A percentile compares a stretch with the other conserved stretches of the same genome.
These are phyloP conservation scores for Macrotis lagotis DNA, from an alignment of 2,113 vertebrate species.

Conservation along the genomic window DNA sequence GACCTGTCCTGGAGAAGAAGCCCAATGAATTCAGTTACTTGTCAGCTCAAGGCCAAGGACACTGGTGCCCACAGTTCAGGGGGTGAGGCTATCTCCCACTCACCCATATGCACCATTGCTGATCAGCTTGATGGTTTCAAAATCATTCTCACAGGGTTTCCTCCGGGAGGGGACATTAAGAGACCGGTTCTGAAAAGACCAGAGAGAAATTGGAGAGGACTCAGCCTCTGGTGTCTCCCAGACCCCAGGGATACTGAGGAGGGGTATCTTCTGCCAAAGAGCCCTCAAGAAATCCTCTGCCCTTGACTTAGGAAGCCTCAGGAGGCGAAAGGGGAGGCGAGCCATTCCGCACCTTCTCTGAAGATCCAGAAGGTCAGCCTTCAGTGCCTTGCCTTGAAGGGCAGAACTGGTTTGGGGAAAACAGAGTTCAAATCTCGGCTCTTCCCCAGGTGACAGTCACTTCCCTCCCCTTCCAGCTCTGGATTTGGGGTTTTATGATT, in stretches of 20 bases:
- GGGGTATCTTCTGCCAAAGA: not conserved
- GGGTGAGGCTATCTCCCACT: slow-evolving; percentile 64
- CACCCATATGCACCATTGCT: slow-evolving; percentile 98
- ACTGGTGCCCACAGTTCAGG: not conserved
- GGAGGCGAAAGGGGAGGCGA: not conserved
- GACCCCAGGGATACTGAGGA: not conserved
- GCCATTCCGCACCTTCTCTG: not conserved
- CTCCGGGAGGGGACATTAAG: slow-evolving; percentile 85
- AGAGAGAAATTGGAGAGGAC: not conserved
- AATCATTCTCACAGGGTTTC: slow-evolving; percentile 94
- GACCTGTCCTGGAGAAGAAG: not conserved
- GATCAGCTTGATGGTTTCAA: slow-evolving; percentile 97
- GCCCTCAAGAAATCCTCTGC: not conserved
- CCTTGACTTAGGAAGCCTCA: not conserved
- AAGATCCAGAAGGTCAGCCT: not conserved
- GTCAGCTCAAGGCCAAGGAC: not conserved
- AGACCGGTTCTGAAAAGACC: slow-evolving; percentile 82
- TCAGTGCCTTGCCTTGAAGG: not conserved
- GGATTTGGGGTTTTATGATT: not conserved
- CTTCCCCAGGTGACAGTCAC: not conserved
- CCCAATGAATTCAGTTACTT: not conserved
- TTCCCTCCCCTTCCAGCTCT: not conserved
- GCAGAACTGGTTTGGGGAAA: not conserved
- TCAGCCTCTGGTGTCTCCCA: not conserved
- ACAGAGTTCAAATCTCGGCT: not conserved